These are phyloP conservation scores for Anthopleura sola DNA, from an alignment of 64 coral and sea anemone species.

Conservation along the genomic window DNA sequence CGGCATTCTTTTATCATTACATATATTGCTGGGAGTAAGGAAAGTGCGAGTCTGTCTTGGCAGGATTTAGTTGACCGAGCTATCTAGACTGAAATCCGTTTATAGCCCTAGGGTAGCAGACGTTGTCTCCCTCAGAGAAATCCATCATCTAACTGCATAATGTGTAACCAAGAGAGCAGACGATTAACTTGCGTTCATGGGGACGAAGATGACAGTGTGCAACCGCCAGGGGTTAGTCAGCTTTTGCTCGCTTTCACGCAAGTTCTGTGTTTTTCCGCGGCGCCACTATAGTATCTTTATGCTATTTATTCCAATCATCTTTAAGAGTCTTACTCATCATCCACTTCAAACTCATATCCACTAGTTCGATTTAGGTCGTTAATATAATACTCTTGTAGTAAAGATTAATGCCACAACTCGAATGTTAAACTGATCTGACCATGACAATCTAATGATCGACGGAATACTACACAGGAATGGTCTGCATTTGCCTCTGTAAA, in stretches of 20 bases:
- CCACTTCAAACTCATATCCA: conserved; percentile 25
- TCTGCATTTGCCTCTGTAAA: conserved; percentile 18
- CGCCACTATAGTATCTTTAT: neutral
- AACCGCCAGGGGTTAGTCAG: conserved; percentile 17
- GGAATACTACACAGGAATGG: conserved; percentile 6
- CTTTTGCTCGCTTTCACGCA: neutral
- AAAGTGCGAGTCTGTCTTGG: neutral
- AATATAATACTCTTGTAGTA: conserved; percentile 13
- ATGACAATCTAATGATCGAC: conserved; percentile 6
- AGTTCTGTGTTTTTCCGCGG: neutral
- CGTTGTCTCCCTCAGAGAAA: conserved; percentile 19
- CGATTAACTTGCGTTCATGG: conserved; percentile 16
- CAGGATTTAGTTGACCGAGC: conserved; percentile 1
- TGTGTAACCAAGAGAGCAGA: conserved; percentile 9
- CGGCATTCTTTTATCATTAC: conserved; percentile 24
- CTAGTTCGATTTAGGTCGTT: conserved; percentile 16
- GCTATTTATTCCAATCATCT: neutral
- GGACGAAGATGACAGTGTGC: conserved; percentile 4
- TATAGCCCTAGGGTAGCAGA: conserved; percentile 19
- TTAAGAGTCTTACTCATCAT: conserved; percentile 38
- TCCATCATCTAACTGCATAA: conserved; percentile 25
- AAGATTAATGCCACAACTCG: conserved; percentile 1
- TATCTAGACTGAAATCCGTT: conserved; percentile 14
- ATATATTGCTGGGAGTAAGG: neutral
- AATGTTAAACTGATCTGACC: neutral